Evolutionary conservation across 2,113 vertebrate genomes (phyloP), one percentile per base, ranked within the genome.

Genomic region (Eretmochelys imbricata): DNA sequence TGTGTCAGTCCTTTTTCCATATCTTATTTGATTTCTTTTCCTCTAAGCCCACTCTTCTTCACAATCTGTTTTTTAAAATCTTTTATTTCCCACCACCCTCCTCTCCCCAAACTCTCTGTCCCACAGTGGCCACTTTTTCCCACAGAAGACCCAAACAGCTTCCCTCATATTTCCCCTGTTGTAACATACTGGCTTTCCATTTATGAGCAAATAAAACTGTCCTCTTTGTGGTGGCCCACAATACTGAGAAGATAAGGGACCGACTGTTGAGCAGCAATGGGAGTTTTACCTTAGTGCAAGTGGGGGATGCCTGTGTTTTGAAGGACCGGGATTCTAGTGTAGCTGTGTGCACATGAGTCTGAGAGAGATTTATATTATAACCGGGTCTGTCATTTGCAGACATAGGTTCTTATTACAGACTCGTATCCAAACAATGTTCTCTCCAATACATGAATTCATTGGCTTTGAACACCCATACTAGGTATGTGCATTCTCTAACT

Each of bases 161-260:
- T 48, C 35, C 62, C 27, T 24, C 35, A 50, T 72, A 69, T 51
- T 0, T 51, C 86, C 78, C 87, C 42, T 0, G 1, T 79, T 65
- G n/a, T 78, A 80, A 89, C 22, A 46, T 88, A 22, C 8, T 65
- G 79, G 57, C 88, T 85, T 11, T 42, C 65, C 27, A 0, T 2
- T 65, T 87, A 90, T 80, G 42, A 89, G 88, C 88, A 55, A 72
- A 89, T 87, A 35, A 79, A 53, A 72, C 78, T 91, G 91, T 57
- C 49, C 29, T 53, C 6, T 35, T 3, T 3, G 72, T 84, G 62
- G 59, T 4, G 1, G 80, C 62, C 53, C 20, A 12, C 55, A 88
- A 84, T 57, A 80, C 91, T 69, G 42, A 49, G 62, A 84, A 76
- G 72, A 46, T 16, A 49, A 76, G 72, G 38, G 5, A 42, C 10